Evolutionary conservation across 1,140 invertebrate species (phyloP).

Genomic region (Callitettix versicolor): DNA sequence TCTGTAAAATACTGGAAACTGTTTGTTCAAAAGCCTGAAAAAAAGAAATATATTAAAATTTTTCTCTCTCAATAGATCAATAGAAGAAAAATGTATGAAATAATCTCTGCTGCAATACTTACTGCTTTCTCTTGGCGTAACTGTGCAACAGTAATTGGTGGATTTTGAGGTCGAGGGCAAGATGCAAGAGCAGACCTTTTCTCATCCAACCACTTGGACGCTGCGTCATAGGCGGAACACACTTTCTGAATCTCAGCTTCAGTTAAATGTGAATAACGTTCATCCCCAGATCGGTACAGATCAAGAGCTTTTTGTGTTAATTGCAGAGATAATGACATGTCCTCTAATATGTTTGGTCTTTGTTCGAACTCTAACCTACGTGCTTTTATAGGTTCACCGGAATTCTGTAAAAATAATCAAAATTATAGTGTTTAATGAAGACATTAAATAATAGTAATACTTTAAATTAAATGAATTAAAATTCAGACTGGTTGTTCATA

Average conservation of each 20-base stretch:
- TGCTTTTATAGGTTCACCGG: conserved; percentile 77
- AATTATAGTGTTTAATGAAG: too few species aligned
- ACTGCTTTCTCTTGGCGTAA: conserved; percentile 64
- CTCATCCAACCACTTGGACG: conserved; percentile 31
- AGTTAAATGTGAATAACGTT: conserved; percentile 73
- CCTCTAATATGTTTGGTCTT: conserved; percentile 62
- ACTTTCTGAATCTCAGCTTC: conserved; percentile 52
- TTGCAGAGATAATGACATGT: conserved; percentile 60
- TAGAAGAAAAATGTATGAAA: too few species aligned
- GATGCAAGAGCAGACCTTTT: conserved; percentile 38
- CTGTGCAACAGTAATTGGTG: conserved; percentile 62
- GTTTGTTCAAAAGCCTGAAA: conserved; percentile 52
- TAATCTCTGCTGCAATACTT: too few species aligned
- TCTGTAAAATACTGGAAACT: conserved; percentile 66
- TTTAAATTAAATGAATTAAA: too few species aligned
- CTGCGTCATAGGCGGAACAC: conserved; percentile 37
- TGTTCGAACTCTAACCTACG: conserved; percentile 67
- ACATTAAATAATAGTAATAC: too few species aligned
- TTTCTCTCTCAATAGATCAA: too few species aligned
- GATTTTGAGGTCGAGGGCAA: conserved; percentile 48
- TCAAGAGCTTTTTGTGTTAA: conserved; percentile 64
- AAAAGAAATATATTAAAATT: conserved; percentile 21
- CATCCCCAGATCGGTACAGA: conserved; percentile 50
- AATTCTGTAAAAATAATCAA: conserved; percentile 44
- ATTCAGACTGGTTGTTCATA: not conserved